These are phyloP conservation scores for Spilogale gracilis DNA, from an alignment of 2,113 vertebrate genomes.

Conservation along the genomic window DNA sequence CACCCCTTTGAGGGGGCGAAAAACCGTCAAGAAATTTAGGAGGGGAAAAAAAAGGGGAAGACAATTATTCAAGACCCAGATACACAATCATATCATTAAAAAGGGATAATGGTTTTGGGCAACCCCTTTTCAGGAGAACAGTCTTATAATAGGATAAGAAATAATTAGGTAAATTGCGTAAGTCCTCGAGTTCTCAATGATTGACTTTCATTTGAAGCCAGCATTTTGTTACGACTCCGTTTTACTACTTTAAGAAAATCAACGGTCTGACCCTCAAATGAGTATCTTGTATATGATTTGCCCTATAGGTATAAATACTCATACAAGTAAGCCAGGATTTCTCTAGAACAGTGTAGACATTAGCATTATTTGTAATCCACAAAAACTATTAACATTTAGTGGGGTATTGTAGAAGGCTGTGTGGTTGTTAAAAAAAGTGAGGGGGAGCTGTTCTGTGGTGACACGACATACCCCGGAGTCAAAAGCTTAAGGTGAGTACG, in stretches of 20 bases:
- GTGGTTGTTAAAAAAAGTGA: background rate
- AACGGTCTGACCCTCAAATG: background rate
- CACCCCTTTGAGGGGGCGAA: background rate
- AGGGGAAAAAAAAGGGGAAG: background rate
- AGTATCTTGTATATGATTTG: background rate
- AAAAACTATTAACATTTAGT: background rate
- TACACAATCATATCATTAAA: background rate
- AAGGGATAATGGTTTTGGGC: background rate
- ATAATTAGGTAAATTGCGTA: background rate
- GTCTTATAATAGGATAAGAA: background rate
- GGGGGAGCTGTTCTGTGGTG: background rate
- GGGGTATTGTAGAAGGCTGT: background rate
- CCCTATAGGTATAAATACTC: background rate
- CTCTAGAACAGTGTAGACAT: background rate
- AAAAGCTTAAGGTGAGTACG: background rate
- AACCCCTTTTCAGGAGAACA: background rate
- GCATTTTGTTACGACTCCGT: background rate
- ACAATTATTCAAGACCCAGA: background rate
- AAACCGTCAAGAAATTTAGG: background rate
- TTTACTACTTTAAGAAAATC: background rate
- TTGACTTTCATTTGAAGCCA: background rate
- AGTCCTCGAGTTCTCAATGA: background rate
- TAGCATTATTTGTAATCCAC: background rate
- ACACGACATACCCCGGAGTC: background rate
- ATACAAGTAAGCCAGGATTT: background rate